Conservation (phyloP, 2,113 vertebrate genomes). For the Scomber japonicus region DNA sequence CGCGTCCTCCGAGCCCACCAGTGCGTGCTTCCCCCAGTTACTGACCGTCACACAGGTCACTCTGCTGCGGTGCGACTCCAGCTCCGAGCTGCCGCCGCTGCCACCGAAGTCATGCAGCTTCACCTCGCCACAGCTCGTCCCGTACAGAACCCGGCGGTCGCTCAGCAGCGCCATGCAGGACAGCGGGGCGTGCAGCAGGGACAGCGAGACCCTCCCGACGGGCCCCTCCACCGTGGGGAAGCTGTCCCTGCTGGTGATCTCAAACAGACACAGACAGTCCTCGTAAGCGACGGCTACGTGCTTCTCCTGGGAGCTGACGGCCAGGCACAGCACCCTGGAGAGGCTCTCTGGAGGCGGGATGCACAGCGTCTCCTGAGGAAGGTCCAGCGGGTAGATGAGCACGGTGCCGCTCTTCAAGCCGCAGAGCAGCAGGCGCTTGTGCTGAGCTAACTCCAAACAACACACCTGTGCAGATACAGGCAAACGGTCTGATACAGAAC, state of each 20-base stretch:
- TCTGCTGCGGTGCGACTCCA: conserved; percentile 83
- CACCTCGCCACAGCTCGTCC: conserved; percentile 77
- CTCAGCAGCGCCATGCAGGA: conserved; percentile 80
- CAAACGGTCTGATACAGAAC: conserved; percentile 68
- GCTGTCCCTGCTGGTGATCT: conserved; percentile 78
- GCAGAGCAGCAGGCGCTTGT: conserved; percentile 81
- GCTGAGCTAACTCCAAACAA: conserved; percentile 84
- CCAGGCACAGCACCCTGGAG: conserved; percentile 67
- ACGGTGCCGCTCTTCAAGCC: conserved; percentile 85
- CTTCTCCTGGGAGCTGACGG: conserved; percentile 78
- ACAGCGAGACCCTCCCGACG: conserved; percentile 63
- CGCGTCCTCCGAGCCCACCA: conserved; percentile 84
- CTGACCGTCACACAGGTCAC: conserved; percentile 85
- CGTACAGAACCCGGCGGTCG: conserved; percentile 75
- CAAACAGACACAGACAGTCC: conserved; percentile 78
- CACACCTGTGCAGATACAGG: conserved; percentile 77
- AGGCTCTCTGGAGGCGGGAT: conserved; percentile 86
- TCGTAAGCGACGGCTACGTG: conserved; percentile 79
- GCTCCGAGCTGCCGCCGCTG: conserved; percentile 11
- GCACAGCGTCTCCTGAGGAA: conserved; percentile 82
- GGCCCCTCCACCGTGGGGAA: conserved; percentile 81
- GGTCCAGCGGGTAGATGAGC: conserved; percentile 85
- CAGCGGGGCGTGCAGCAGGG: conserved; percentile 72
- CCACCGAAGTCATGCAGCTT: conserved; percentile 71
- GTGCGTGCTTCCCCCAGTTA: conserved; percentile 78